These are phyloP conservation scores for Boloria euphrosyne DNA, from an alignment of 2,888 invertebrate genomes.

Conservation along the genomic window DNA sequence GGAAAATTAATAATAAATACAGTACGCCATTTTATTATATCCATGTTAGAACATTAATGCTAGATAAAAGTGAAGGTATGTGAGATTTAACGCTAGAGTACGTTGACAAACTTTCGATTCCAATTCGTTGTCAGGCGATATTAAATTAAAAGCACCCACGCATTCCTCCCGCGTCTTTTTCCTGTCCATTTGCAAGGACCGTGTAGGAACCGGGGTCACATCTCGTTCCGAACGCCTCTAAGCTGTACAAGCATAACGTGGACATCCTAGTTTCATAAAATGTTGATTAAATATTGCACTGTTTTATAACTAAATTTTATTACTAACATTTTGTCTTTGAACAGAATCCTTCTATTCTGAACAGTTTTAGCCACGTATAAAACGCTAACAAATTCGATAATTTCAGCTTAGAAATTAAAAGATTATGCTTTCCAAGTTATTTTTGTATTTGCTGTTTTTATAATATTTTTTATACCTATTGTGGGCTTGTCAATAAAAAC, in stretches of 20 bases:
- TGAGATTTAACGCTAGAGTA: conserved; percentile 71
- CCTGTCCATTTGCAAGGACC: conserved; percentile 82
- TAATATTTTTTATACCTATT: too few species aligned
- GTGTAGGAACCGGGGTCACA: conserved; percentile 77
- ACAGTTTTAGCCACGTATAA: too few species aligned
- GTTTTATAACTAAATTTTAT: too few species aligned
- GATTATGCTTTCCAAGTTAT: too few species aligned
- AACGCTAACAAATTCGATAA: too few species aligned
- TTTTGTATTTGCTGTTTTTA: too few species aligned
- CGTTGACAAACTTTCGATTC: conserved; percentile 79
- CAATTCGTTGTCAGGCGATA: conserved; percentile 81
- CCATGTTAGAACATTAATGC: conserved; percentile 25
- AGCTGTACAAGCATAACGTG: conserved; percentile 49
- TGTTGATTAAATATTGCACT: too few species aligned
- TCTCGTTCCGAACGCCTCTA: conserved; percentile 64
- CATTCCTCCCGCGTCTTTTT: conserved; percentile 80
- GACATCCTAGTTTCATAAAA: conserved; percentile 44
- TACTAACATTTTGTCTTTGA: too few species aligned
- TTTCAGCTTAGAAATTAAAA: too few species aligned
- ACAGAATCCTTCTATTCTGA: too few species aligned
- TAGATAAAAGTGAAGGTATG: conserved; percentile 51
- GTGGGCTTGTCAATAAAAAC: too few species aligned
- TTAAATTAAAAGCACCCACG: conserved; percentile 82
- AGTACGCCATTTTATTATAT: neutral
- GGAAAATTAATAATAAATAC: too few species aligned